Evolutionary conservation across 2,113 vertebrate genomes (phyloP), one percentile per base, ranked within the genome.

Genomic region (Platichthys flesus): DNA sequence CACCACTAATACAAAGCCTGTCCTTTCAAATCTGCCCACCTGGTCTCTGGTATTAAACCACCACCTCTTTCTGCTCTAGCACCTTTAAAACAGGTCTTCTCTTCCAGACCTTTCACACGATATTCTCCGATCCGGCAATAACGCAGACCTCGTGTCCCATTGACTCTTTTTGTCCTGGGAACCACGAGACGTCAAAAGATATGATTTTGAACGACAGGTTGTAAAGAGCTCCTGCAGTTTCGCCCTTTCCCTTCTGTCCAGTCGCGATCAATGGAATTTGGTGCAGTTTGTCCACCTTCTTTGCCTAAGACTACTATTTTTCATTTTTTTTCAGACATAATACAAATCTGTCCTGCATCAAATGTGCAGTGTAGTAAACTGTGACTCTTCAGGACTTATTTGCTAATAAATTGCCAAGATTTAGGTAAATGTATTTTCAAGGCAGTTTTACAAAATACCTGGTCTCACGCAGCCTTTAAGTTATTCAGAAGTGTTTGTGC

Each of bases 21-120:
- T 76, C 79, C 64, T 73, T 70, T 86, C 65, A 71, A 70, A 82
- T 82, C 61, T 13, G 31, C 70, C 2, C n/a, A 5, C 24, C 40
- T 47, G 42, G 28, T 65, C 66, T 69, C 20, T 68, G 60, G 12
- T 42, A 42, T 58, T 58, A 56, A 66, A 71, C 26, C 49, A 42
- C 6, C 26, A 35, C 10, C 49, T 31, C 24, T 70, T 16, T 77
- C 31, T 64, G 15, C 54, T 61, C 24, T 49, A 45, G 58, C 37
- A 61, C 26, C 31, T 72, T 56, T 7, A 72, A 70, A 52, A 55
- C 40, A 13, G 37, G 26, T 26, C 65, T 47, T 18, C 5, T 18
- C 45, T 49, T 47, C 31, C 31, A 74, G 23, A 72, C 4, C 45
- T 3, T 54, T 47, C 45, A 37, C 16, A 21, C 35, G 47, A 47